A percentile compares a stretch with the other conserved stretches of the same genome.
phyloP scores from a whole-genome alignment of 1,140 invertebrate species.

The Brachionus angularis region DNA sequence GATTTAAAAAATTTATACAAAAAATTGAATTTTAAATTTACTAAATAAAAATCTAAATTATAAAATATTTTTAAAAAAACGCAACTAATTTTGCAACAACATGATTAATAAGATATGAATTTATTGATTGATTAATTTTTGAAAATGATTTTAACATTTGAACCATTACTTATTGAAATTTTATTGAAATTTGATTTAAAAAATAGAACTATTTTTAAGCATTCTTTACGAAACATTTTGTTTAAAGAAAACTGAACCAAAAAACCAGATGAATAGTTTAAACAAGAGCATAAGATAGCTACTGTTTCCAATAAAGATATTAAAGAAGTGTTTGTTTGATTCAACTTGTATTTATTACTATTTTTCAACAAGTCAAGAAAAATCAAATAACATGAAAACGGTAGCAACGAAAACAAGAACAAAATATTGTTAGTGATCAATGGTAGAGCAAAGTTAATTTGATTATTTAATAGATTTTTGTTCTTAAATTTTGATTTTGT shows the following conservation, averaged over 20 bases:
- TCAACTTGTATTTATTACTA: not conserved
- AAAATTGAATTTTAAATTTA: too few relatives aligned
- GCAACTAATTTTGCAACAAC: too few relatives aligned
- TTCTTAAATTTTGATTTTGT: not conserved
- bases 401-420: not conserved
- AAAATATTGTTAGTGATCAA: not conserved
- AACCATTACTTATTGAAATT: too few relatives aligned
- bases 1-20: too few relatives aligned
- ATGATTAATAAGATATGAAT: too few relatives aligned
- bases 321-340: not conserved
- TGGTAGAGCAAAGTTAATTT: conserved; percentile 3
- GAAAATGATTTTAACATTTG: too few relatives aligned
- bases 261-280: conserved; percentile 1
- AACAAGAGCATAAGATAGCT: not conserved
- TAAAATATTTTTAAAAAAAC: too few relatives aligned
- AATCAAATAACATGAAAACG: not conserved
- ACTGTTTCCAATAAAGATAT: conserved; percentile 2
- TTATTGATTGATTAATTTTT: too few relatives aligned
- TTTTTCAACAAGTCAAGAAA: not conserved
- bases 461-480: conserved; percentile 1
- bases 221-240: conserved; percentile 12
- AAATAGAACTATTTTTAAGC: too few relatives aligned
- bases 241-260: conserved; percentile 2
- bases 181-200: too few relatives aligned
- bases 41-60: too few relatives aligned